Evolutionary conservation across 2,888 invertebrate genomes (phyloP), one percentile per base, ranked within the genome.

Genomic region (Zygogramma bicolorata): DNA sequence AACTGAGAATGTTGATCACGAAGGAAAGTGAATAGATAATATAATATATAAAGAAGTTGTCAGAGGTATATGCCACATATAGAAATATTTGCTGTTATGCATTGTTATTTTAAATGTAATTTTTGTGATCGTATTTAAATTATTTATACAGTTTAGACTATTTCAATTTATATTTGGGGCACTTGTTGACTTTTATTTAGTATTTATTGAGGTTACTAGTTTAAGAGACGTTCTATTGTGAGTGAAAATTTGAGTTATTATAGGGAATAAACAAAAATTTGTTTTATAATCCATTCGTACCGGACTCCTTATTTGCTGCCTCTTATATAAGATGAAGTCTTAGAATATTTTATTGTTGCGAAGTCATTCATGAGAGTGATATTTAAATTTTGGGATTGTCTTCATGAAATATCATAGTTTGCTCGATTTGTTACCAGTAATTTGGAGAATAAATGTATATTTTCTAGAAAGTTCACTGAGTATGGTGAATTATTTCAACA

Each of bases 111-210:
- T 27, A 6, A 40, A 20, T 22, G 62, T 20, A 42, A 20, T 27
- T 25, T 40, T 62, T 62, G 62, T 62, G 62, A 62, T 62, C 25
- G 22, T 42, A 27, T 62, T 62, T 20, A 34, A 34, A 62, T 42
- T 62, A 27, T 42, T 62, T 62, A 25, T 40, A 40, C 18, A 62
- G 10, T 42, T 62, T 27, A 42, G 34, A 40, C 15, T 42, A 13
- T 62, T n/a, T 10, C 13, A 62, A 62, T 42, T 25, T 62, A 40
- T 62, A 62, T 62, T 62, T 62, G 62, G 62, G 62, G 62, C 62
- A 25, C n/a, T 42, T 40, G 15, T 62, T 62, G 25, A 42, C 7
- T 27, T 25, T 8, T 59, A 27, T n/a, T n/a, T 6, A 15, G 22
- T n/a, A 20, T 61, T 62, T 15, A 2, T 8, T 61, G 10, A 61